Conservation (phyloP, 92 coral and sea anemone genomes). For the Epizoanthus ramosus region DNA sequence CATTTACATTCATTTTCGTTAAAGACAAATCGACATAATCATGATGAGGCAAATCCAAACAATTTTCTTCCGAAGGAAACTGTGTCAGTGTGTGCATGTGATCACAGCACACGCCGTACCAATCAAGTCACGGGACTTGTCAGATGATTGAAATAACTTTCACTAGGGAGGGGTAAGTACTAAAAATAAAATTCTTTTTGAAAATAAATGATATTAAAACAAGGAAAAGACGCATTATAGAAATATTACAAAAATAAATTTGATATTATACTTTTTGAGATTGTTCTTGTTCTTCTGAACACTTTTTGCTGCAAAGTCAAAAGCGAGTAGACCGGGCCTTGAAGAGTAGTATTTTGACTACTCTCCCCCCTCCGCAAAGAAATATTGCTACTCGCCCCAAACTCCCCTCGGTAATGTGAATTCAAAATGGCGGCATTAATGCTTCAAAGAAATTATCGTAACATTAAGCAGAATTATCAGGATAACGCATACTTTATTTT, state of each 20-base stretch:
- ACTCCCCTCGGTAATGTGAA: not conserved
- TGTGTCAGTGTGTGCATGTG: not conserved
- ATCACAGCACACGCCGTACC: not conserved
- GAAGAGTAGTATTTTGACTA: not conserved
- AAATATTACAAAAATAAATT: not conserved
- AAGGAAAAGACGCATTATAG: not conserved
- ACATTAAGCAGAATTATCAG: not conserved
- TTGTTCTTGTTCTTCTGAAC: not conserved
- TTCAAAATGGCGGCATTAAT: constrained; percentile 28
- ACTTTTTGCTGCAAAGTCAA: not conserved
- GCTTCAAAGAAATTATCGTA: not conserved
- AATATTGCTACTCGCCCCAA: constrained; percentile 21
- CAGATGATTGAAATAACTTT: not conserved
- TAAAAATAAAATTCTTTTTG: not conserved
- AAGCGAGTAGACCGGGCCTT: not conserved
- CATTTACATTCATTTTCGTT: constrained; percentile 33
- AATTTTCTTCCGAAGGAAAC: no score
- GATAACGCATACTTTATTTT: not conserved
- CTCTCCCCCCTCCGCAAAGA: not conserved
- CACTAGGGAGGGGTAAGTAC: constrained; percentile 3
- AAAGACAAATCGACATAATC: not conserved
- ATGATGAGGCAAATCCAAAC: not conserved
- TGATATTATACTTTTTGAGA: not conserved
- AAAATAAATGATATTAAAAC: not conserved
- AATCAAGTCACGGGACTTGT: not conserved